phyloP scores from a whole-genome alignment of 2,113 vertebrate species.

The Myanophis thanlyinensis region DNA sequence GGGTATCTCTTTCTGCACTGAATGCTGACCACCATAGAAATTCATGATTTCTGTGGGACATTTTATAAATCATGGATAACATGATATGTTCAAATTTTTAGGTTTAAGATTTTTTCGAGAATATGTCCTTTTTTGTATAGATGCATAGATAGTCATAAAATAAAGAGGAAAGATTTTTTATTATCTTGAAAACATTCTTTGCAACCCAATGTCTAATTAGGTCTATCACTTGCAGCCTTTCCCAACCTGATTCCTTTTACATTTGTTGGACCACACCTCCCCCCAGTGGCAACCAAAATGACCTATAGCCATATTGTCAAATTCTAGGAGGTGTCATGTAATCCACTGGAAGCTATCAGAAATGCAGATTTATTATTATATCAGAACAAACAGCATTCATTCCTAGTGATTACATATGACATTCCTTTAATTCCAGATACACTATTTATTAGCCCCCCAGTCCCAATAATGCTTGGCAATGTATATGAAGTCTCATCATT shows the following conservation, averaged over 20 bases:
- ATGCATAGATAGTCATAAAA: neutral
- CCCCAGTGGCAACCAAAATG: neutral
- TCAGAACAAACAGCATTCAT: neutral
- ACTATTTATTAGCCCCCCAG: neutral
- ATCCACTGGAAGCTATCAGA: neutral
- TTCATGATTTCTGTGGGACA: neutral
- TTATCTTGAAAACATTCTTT: neutral
- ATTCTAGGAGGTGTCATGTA: neutral
- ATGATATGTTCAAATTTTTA: neutral
- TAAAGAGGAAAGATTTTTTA: neutral
- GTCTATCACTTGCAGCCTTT: neutral
- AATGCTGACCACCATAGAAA: neutral
- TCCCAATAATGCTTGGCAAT: neutral
- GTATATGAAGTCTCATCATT: neutral
- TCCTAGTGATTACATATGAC: neutral
- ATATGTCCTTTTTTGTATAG: neutral
- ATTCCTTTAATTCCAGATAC: constrained; percentile 3
- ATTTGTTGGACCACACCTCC: neutral
- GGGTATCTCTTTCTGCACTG: neutral
- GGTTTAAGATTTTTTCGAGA: neutral
- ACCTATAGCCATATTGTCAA: neutral
- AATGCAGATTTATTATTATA: neutral
- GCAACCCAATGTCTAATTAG: neutral
- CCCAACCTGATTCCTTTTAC: neutral
- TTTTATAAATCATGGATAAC: neutral